phyloP scores from a whole-genome alignment of 2,797 vertebrate species.

The Girardinus metallicus region DNA sequence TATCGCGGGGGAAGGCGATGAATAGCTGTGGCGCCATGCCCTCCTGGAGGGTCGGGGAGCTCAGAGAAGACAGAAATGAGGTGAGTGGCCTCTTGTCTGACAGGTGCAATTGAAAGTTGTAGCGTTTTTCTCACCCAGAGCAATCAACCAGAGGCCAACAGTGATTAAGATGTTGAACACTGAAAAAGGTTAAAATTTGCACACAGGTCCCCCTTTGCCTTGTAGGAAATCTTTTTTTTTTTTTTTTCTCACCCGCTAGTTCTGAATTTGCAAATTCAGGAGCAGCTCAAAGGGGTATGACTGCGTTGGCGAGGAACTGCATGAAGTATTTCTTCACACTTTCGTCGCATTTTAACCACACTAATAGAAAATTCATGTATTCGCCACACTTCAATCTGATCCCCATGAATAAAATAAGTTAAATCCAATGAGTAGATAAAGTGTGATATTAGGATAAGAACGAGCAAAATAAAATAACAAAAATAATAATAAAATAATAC shows the following conservation, averaged over 20 bases:
- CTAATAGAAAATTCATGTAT: background rate
- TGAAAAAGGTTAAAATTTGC: constrained; percentile 3
- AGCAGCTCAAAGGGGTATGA: background rate
- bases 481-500: too few species aligned
- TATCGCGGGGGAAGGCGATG: constrained; percentile 29
- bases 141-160: constrained; percentile 21
- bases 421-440: background rate
- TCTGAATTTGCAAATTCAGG: background rate
- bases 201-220: background rate
- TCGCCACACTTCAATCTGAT: background rate
- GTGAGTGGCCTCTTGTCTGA: constrained; percentile 36
- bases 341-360: background rate
- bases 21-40: constrained; percentile 28
- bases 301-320: background rate
- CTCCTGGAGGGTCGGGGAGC: constrained; percentile 39
- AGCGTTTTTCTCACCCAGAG: constrained; percentile 10
- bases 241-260: background rate
- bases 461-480: background rate
- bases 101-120: constrained; percentile 28
- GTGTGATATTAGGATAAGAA: background rate
- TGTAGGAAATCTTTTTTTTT: background rate
- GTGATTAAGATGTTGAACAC: constrained; percentile 27
- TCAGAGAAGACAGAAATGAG: constrained; percentile 45
- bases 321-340: background rate
- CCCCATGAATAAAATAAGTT: background rate